Base-by-base conservation (phyloP, 2,888 invertebrate species). In the Tetragnatha montana region DNA sequence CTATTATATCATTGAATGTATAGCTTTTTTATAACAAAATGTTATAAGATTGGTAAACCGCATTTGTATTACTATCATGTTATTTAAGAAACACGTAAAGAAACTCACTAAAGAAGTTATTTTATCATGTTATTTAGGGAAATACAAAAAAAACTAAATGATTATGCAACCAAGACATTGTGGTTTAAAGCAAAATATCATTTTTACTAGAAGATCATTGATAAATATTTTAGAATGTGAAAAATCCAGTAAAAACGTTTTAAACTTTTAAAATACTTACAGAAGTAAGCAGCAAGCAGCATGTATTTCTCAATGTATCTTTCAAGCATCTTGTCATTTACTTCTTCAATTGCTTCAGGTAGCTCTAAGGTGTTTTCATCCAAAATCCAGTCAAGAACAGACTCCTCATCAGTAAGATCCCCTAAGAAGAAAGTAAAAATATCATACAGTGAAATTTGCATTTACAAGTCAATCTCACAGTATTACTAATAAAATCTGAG, bases 331-430 rank as follows among this genome's bases (percentile, higher is more conserved):
- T 97, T 95, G 21, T 96, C 96, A 93, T 98, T 98, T 10, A 98
- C 98, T 69, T 97, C 96, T 94, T 98, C 98, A 92, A 98, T 98
- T 94, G 98, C 98, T 94, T 98, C 98, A 21, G 97, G 97, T 92
- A 98, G 93, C 94, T 98, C 98, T 17, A 98, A 95, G 93, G 97
- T 98, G 91, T 98, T 97, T 93, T 98, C 98, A 93, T 98, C 98
- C 91, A 97, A 96, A 6, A 98, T 94, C 98, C 98, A 98, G 94
- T 98, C 98, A 85, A 98, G 94, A 49, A 98, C 97, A 0, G 97
- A 97, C 92, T 97, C 96, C 94, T 97, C 97, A 93, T 97, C 97
- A 94, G 97, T 97, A 78, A 98, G 94, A 94, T 98, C 98, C 47
- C 98, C 98, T 95, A 95, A 22, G 81, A 35, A 2, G 35, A 35